Evolutionary conservation across 2,797 vertebrate species (phyloP).

Genomic region (Prunella strophiata): DNA sequence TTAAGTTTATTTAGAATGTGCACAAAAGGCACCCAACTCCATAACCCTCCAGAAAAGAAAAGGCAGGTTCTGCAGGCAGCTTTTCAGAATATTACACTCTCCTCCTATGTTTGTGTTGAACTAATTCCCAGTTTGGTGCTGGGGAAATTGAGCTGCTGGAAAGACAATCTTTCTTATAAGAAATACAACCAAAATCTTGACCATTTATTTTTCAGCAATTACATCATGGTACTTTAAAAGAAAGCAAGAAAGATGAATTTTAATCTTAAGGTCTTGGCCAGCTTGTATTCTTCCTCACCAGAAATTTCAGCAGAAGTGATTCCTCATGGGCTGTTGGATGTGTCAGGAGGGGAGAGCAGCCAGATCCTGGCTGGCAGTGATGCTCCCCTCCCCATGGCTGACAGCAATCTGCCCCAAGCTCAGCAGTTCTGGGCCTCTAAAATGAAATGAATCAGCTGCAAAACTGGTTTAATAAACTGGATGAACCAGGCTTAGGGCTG

Average conservation of each 20-base stretch:
- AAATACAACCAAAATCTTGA: constrained; percentile 51
- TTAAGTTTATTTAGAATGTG: not conserved
- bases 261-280: not conserved
- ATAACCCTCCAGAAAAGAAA: not conserved
- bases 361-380: not conserved
- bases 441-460: constrained; percentile 17
- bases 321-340: not conserved
- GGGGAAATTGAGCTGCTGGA: constrained; percentile 29
- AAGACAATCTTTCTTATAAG: constrained; percentile 33
- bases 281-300: constrained; percentile 14
- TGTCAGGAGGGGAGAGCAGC: not conserved
- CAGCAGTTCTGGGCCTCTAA: not conserved
- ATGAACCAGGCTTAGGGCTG: constrained; percentile 7
- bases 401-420: not conserved
- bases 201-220: constrained; percentile 36
- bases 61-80: not conserved
- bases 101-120: constrained; percentile 49
- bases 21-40: not conserved
- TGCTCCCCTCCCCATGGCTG: not conserved
- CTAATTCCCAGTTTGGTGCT: constrained; percentile 33
- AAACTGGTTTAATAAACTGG: constrained; percentile 2
- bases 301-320: constrained; percentile 25
- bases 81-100: not conserved
- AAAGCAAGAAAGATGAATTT: not conserved
- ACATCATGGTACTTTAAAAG: constrained; percentile 23